Conservation (phyloP, 2,888 invertebrate genomes). For the Dilophus febrilis region DNA sequence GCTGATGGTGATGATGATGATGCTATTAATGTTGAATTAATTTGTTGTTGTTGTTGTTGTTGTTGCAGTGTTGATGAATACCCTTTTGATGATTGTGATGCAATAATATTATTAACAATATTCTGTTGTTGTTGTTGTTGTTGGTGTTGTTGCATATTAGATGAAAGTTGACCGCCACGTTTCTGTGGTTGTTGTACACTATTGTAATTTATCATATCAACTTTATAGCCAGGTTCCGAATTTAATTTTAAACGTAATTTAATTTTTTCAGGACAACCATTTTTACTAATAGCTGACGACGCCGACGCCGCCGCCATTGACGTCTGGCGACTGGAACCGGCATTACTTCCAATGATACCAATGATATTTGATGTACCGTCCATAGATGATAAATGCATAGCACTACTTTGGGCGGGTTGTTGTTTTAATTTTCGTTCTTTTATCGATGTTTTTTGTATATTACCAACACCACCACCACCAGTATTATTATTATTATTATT, state of each 20-base stretch:
- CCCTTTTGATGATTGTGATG: slow-evolving; percentile 17
- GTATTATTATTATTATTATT: slow-evolving; percentile 3
- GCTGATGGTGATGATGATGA: slow-evolving; percentile 10
- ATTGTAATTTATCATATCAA: no score
- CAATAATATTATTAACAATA: no score
- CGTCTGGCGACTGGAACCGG: no score
- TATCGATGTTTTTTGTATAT: slow-evolving; percentile 14
- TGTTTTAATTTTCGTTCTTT: slow-evolving; percentile 9
- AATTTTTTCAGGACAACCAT: slow-evolving; percentile 47
- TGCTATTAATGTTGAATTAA: slow-evolving; percentile 14
- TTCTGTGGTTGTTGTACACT: slow-evolving; percentile 45
- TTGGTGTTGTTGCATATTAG: no score
- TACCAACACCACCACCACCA: slow-evolving; percentile 9
- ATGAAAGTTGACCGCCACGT: no score
- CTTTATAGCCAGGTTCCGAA: slow-evolving; percentile 71
- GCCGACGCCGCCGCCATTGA: no score
- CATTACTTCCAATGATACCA: no score
- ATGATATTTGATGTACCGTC: no score
- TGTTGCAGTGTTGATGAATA: slow-evolving; percentile 26
- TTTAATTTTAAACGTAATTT: slow-evolving; percentile 68
- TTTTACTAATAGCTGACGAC: slow-evolving; percentile 13
- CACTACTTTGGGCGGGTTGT: no score
- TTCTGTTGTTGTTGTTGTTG: no score
- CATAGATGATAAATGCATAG: no score
- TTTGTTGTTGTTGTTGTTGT: not conserved